Evolutionary conservation across 2,888 invertebrate genomes (phyloP), one percentile per base, ranked within the genome.

Genomic region (Desoria tigrina): DNA sequence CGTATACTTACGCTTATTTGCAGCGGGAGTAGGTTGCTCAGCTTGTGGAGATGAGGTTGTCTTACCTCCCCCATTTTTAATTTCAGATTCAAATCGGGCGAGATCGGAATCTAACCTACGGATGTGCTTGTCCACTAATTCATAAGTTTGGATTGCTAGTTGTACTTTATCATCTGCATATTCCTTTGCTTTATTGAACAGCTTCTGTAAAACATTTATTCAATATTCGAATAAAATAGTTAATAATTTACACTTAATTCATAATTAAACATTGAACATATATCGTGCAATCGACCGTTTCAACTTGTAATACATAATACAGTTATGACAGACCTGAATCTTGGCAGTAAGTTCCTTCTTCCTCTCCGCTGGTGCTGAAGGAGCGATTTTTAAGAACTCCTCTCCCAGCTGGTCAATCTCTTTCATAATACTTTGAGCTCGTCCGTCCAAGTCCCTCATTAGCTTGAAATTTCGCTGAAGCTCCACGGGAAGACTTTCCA

Each of bases 161-260:
- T 95, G 94, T 37, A 98, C 96, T 83, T 98, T 98, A 78, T 97
- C 96, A 79, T 97, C 97, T 1, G 94, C 94, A 79, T 92, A 94
- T 79, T 95, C 95, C 78, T 93, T 93, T 16, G 95, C 94, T 81
- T 94, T 95, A 77, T 91, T 90, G 78, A 95, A 97, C 63, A 92
- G 82, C 68, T 88, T 89, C 80, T 93, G 90, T 14, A 57, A 28
- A 57, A 24, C 11, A 42, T 42, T 21, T n/a, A n/a, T n/a, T n/a
- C n/a, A n/a, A n/a, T n/a, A n/a, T n/a, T 32, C 11, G 16, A 23
- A 54, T 16, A 21, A 54, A 32, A 53, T 61, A 51, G 39, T 11
- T 11, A 16, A 11, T 16, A 11, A 16, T 39, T 16, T 39, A 39
- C 39, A 39, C 39, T 39, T 11, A 16, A 39, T 11, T 16, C 39